Evolutionary conservation across 2,113 vertebrate genomes (phyloP).

Genomic region (Dolichotis patagonum): DNA sequence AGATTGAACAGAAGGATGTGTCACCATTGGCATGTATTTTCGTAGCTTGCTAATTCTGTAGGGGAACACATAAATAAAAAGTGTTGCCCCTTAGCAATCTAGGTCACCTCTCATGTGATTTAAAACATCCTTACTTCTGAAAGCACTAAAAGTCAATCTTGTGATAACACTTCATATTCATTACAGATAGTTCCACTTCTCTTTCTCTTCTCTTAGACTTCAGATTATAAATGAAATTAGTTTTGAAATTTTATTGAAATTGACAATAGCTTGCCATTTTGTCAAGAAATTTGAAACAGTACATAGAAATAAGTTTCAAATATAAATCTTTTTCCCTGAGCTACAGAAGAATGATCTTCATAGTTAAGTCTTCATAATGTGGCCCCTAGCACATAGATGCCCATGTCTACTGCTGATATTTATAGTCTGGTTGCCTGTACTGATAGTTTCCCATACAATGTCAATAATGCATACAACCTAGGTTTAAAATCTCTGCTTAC

Average conservation of each 20-base stretch:
- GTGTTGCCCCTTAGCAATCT: fast-evolving
- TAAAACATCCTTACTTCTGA: not conserved
- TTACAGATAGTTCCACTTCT: not conserved
- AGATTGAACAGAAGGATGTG: fast-evolving
- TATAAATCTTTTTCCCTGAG: not conserved
- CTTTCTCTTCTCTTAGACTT: not conserved
- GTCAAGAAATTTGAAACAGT: not conserved
- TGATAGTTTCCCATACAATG: not conserved
- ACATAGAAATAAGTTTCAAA: not conserved
- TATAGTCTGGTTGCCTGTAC: no score
- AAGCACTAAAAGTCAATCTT: not conserved
- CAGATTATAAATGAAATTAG: not conserved
- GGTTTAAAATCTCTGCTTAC: not conserved
- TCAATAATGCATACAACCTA: not conserved
- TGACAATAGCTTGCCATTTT: not conserved
- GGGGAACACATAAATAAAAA: not conserved
- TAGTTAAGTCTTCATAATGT: not conserved
- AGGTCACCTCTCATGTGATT: not conserved
- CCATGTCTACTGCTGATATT: not conserved
- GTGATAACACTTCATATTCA: not conserved
- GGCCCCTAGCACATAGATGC: fast-evolving
- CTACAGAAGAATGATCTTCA: not conserved
- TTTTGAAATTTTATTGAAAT: not conserved
- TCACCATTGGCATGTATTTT: not conserved
- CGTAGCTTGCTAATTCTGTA: not conserved